A percentile compares a stretch with the other conserved stretches of the same genome.
Conservation (phyloP, 2,797 vertebrate species). For the Anguilla marmorata region DNA sequence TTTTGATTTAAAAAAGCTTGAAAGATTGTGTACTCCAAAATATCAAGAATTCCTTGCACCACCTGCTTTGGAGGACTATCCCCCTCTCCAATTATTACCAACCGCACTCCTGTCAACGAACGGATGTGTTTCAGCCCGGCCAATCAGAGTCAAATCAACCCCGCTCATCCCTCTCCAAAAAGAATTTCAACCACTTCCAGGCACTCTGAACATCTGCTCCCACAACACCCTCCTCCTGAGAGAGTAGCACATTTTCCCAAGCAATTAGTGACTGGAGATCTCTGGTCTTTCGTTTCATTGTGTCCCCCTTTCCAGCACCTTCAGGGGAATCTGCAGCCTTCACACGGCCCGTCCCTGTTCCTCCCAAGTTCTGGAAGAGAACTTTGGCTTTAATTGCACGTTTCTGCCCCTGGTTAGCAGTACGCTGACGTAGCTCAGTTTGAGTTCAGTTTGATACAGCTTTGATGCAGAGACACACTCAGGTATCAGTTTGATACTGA, state of each 20-base stretch:
- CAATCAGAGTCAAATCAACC: constrained; percentile 31
- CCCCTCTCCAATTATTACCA: neutral
- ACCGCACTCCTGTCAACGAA: neutral
- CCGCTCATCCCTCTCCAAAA: constrained; percentile 26
- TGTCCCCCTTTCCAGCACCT: neutral
- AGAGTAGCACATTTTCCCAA: constrained; percentile 50
- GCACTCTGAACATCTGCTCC: constrained; percentile 61
- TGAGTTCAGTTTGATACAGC: neutral
- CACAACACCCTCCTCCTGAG: constrained; percentile 43
- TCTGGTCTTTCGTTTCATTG: constrained; percentile 41
- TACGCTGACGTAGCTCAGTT: neutral
- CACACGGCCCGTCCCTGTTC: neutral
- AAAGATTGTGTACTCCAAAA: neutral
- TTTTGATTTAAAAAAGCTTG: neutral
- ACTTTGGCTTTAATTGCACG: neutral
- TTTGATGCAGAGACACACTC: too few species aligned
- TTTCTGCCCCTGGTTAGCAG: neutral
- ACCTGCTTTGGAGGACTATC: constrained; percentile 46
- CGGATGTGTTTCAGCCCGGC: neutral
- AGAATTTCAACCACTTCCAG: constrained; percentile 57
- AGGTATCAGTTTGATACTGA: too few species aligned
- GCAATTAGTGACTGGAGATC: constrained; percentile 64
- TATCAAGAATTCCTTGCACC: constrained; percentile 41
- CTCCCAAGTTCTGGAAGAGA: neutral
- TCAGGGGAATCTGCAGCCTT: neutral